Evolutionary conservation across 2,797 vertebrate species (phyloP), one percentile per base, ranked within the genome.

Genomic region (Sebastes flavidus): DNA sequence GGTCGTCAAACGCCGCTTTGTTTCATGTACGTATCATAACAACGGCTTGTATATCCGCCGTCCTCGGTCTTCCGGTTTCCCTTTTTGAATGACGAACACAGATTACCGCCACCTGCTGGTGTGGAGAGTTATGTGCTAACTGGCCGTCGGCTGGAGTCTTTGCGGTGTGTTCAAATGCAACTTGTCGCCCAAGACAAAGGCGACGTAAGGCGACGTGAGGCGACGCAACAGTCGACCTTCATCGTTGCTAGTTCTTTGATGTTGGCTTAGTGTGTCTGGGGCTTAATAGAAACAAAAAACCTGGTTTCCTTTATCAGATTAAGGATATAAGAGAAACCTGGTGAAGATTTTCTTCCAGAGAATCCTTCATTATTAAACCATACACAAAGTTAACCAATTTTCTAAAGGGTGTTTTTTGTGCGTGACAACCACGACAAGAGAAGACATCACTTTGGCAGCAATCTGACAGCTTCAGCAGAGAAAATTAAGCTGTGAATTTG

Each of bases 401-500:
- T 68, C 3, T 12, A 6, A 63, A 59, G 18, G 34, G 32, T 30
- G 18, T 32, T 13, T 24, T 49, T 36, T 72, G 58, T 13, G 65
- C 14, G 16, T 4, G 22, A 66, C 27, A 38, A 42, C 18, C 27
- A 36, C 4, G 4, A 62, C 34, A 2, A 59, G 58, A 46, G 65
- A 71, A 62, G 32, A 34, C 25, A 30, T 30, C 63, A 24, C 12
- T 65, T 22, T 72, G 61, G 62, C 69, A 66, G 20, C 38, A 29
- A n/a, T 66, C 78, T 24, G 32, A 22, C 83, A 65, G 34, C 69
- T 72, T 54, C 52, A 42, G 52, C 52, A 74, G 67, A 55, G 52
- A 65, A 63, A 58, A 34, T 36, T 14, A 65, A 36, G 54, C 60
- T 32, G 61, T 24, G 36, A 80, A 65, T 36, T 24, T 0, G 3